These are phyloP conservation scores for Telenomus remus DNA, from an alignment of 1,140 invertebrate genomes.

Conservation along the genomic window DNA sequence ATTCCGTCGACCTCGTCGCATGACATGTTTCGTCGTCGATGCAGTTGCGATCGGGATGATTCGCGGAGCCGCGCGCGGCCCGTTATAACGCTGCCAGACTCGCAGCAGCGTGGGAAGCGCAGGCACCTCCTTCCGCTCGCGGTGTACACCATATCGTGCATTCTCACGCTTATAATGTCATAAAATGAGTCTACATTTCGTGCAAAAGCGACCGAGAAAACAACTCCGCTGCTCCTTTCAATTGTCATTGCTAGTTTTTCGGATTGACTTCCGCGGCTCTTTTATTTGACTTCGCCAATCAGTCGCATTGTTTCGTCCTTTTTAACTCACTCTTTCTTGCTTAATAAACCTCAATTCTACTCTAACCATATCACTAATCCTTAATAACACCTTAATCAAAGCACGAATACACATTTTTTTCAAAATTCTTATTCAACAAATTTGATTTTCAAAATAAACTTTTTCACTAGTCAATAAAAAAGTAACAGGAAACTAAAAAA, in stretches of 20 bases:
- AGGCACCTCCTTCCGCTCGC: slow-evolving; percentile 69
- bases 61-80: slow-evolving; percentile 58
- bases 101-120: slow-evolving; percentile 70
- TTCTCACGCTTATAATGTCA: slow-evolving; percentile 72
- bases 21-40: slow-evolving; percentile 39
- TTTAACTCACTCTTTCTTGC: too few species aligned
- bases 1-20: slow-evolving; percentile 37
- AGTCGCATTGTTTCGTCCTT: too few species aligned
- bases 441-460: too few species aligned
- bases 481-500: too few species aligned
- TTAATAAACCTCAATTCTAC: too few species aligned
- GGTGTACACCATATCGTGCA: slow-evolving; percentile 61
- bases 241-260: slow-evolving; percentile 39
- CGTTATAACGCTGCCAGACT: slow-evolving; percentile 71
- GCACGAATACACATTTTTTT: too few species aligned
- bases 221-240: slow-evolving; percentile 12
- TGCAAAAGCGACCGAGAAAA: slow-evolving; percentile 39
- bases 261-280: slow-evolving; percentile 15
- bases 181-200: slow-evolving; percentile 60
- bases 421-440: too few species aligned
- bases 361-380: too few species aligned
- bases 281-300: too few species aligned
- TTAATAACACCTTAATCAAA: too few species aligned
- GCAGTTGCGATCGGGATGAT: slow-evolving; percentile 42
- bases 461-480: too few species aligned